phyloP scores from a whole-genome alignment of 92 coral and sea anemone genomes.

The Palythoa grandis region DNA sequence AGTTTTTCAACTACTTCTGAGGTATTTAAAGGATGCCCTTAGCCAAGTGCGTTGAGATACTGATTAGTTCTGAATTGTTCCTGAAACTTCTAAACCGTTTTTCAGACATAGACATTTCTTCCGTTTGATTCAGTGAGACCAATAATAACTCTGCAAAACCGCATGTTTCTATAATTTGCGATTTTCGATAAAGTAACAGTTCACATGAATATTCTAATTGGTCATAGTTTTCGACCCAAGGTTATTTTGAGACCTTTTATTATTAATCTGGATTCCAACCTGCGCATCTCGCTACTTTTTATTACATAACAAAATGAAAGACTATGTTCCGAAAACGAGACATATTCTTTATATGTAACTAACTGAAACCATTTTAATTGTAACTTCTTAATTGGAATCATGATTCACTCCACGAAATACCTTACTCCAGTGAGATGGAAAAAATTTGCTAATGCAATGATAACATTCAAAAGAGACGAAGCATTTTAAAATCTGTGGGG shows the following conservation, averaged over 20 bases:
- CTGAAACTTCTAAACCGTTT: not conserved
- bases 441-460: no score
- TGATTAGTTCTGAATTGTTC: not conserved
- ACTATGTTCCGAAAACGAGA: no score
- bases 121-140: not conserved
- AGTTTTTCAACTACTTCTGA: not conserved
- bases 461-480: no score
- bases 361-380: no score
- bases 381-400: no score
- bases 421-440: no score
- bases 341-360: no score
- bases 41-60: not conserved
- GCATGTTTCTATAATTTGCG: not conserved
- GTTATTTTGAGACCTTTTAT: conserved; percentile 8
- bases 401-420: no score
- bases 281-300: no score
- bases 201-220: not conserved
- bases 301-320: no score
- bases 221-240: not conserved
- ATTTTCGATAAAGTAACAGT: conserved; percentile 6
- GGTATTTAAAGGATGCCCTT: not conserved
- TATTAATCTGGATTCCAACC: no score
- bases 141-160: not conserved
- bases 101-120: not conserved
- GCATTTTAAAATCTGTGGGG: no score